Percentiles rank a stretch among this genome's conserved stretches.
Conservation (phyloP, 2,888 invertebrate species). For the Siphlonurus alternatus region DNA sequence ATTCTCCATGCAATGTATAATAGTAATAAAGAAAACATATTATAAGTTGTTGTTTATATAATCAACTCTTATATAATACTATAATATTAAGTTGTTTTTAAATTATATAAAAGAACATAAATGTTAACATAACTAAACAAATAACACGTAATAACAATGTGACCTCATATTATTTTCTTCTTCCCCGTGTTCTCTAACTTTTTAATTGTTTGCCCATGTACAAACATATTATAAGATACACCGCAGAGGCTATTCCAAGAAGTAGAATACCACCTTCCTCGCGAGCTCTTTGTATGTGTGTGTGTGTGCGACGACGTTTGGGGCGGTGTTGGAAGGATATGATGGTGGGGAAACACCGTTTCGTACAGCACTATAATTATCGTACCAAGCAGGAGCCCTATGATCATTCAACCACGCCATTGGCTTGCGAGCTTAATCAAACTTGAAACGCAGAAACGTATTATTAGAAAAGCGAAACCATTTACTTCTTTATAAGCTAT, state of each 20-base stretch:
- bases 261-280: background rate
- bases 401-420: background rate
- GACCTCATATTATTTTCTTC: background rate
- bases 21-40: too few relatives aligned
- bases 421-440: background rate
- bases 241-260: background rate
- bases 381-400: background rate
- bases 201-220: background rate
- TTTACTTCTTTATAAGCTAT: background rate
- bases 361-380: background rate
- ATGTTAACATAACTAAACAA: background rate
- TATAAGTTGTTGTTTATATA: too few relatives aligned
- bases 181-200: background rate
- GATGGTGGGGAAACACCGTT: background rate
- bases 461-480: background rate
- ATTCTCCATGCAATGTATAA: too few relatives aligned
- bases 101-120: background rate
- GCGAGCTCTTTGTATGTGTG: too few relatives aligned
- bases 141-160: background rate
- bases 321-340: background rate
- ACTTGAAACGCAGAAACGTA: background rate
- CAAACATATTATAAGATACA: background rate
- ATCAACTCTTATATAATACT: too few relatives aligned
- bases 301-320: background rate
- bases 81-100: background rate